Evolutionary conservation across 2,888 invertebrate genomes (phyloP).

Genomic region (Meiosimyza platycephala): DNA sequence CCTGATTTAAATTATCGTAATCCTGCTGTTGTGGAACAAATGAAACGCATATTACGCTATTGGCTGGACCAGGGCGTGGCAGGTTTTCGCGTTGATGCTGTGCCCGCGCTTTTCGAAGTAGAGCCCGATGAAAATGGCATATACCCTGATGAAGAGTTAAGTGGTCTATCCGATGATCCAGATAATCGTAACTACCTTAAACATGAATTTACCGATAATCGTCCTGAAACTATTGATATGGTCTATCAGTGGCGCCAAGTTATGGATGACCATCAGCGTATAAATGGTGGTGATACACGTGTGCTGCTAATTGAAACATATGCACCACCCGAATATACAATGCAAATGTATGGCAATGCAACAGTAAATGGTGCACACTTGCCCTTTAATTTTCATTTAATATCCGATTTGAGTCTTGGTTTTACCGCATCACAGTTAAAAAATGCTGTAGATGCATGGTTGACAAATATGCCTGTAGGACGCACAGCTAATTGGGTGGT

Average conservation of each 20-base stretch:
- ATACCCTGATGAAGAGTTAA: conserved; percentile 70
- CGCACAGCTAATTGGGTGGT: conserved; percentile 75
- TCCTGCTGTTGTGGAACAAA: conserved; percentile 73
- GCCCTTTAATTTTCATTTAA: conserved; percentile 75
- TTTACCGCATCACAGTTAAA: conserved; percentile 70
- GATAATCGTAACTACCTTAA: conserved; percentile 69
- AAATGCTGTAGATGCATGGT: conserved; percentile 69
- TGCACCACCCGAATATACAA: conserved; percentile 65
- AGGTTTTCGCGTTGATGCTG: conserved; percentile 76
- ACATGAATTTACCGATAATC: conserved; percentile 71
- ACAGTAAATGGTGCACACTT: conserved; percentile 68
- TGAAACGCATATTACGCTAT: conserved; percentile 74
- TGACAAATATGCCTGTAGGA: conserved; percentile 69
- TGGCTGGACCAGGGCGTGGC: conserved; percentile 81
- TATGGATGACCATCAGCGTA: conserved; percentile 72
- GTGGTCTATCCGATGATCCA: conserved; percentile 64
- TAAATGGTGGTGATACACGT: conserved; percentile 61
- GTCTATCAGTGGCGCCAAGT: conserved; percentile 67
- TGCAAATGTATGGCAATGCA: conserved; percentile 71
- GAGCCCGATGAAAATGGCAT: conserved; percentile 68
- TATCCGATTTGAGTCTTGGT: conserved; percentile 67
- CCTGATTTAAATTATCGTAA: conserved; percentile 81
- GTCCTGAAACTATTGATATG: conserved; percentile 67
- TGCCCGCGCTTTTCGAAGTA: conserved; percentile 67
- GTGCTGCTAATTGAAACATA: conserved; percentile 74